Conservation (phyloP, 2,113 vertebrate species). For the Capra hircus region DNA sequence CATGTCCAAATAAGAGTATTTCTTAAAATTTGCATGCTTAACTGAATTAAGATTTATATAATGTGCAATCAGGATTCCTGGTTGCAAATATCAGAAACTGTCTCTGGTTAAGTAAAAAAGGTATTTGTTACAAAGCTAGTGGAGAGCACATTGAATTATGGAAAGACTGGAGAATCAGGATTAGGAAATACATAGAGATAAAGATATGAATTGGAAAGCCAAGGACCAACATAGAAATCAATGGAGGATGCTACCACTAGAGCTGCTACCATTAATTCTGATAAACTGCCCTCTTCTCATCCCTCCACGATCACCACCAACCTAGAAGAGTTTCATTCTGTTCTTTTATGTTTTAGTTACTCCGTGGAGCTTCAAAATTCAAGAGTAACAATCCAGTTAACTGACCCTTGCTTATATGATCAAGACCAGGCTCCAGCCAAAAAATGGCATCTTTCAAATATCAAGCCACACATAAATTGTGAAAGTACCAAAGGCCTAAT, state of each 20-base stretch:
- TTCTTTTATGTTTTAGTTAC: neutral
- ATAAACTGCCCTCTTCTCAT: neutral
- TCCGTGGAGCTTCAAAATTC: neutral
- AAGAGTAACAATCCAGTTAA: neutral
- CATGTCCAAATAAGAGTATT: neutral
- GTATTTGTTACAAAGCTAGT: neutral
- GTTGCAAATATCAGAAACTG: neutral
- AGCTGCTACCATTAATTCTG: neutral
- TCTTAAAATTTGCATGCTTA: neutral
- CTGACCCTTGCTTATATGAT: neutral
- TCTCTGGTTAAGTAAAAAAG: neutral
- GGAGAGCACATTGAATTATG: neutral
- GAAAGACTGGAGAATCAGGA: neutral
- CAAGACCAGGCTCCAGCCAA: neutral
- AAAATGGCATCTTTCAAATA: neutral
- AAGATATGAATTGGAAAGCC: neutral
- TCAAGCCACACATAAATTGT: neutral
- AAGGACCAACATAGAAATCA: neutral
- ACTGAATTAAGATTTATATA: neutral
- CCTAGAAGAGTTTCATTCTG: neutral
- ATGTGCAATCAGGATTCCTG: neutral
- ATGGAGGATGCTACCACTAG: neutral
- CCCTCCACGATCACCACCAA: too few relatives aligned
- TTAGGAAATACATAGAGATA: neutral
- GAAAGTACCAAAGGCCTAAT: neutral